Conservation (phyloP, 1,140 invertebrate genomes). For the Zaprionus lachaisei region DNA sequence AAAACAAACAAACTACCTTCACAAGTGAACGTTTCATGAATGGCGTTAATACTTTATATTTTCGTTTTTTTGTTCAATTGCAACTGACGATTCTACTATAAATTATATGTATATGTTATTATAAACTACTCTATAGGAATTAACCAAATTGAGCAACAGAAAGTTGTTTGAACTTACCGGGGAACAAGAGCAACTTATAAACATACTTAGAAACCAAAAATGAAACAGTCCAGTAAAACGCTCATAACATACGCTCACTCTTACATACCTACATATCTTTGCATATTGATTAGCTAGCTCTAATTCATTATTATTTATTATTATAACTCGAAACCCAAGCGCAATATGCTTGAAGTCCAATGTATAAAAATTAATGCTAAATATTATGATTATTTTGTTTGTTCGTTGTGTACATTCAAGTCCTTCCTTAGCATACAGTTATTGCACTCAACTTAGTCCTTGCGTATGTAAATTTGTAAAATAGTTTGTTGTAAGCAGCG, state of each 20-base stretch:
- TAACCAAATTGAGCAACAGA: constrained; percentile 47
- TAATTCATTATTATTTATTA: constrained; percentile 69
- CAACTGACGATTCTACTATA: constrained; percentile 78
- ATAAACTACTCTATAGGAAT: constrained; percentile 38
- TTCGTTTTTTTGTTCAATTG: constrained; percentile 56
- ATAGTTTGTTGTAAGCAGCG: constrained; percentile 83
- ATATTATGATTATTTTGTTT: constrained; percentile 41
- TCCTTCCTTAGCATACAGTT: constrained; percentile 71
- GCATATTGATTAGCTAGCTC: constrained; percentile 70
- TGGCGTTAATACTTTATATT: constrained; percentile 8
- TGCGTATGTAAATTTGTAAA: constrained; percentile 77
- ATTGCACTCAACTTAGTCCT: constrained; percentile 56
- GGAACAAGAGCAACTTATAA: constrained; percentile 60
- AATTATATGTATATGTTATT: constrained; percentile 50
- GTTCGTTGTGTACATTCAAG: constrained; percentile 53
- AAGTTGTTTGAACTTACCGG: constrained; percentile 52
- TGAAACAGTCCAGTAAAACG: constrained; percentile 54
- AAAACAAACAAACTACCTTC: constrained; percentile 78
- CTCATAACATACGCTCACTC: constrained; percentile 54
- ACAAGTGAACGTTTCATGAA: constrained; percentile 28
- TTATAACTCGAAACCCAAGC: constrained; percentile 17
- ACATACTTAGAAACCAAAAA: constrained; percentile 37
- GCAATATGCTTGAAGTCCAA: constrained; percentile 53
- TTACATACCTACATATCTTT: constrained; percentile 67
- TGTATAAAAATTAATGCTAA: constrained; percentile 42